Evolutionary conservation across 2,888 invertebrate species (phyloP).

Genomic region (Clostera curtula): DNA sequence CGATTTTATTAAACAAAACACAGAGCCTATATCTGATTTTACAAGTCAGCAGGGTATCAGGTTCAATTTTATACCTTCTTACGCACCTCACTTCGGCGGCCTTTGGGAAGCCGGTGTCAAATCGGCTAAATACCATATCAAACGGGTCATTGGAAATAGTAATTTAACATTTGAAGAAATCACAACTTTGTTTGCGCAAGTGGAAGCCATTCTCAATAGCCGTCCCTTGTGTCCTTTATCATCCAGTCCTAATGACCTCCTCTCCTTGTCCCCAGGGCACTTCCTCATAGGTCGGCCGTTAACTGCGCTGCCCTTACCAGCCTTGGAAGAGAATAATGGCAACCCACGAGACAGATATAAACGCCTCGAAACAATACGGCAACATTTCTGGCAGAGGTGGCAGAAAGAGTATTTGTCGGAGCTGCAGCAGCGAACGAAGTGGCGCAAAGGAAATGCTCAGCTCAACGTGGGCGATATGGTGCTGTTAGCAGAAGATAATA

Average conservation of each 20-base stretch:
- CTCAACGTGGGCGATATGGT: conserved; percentile 1
- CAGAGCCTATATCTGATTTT: no score
- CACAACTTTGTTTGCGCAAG: conserved; percentile 18
- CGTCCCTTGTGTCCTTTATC: conserved; percentile 20
- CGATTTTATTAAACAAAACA: no score
- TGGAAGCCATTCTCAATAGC: conserved; percentile 14
- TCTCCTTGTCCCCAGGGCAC: no score
- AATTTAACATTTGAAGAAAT: no score
- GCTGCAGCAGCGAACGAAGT: no score
- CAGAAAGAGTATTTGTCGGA: conserved; percentile 2
- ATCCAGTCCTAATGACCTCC: conserved; percentile 4
- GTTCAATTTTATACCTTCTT: no score
- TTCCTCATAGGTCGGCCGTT: conserved; percentile 2
- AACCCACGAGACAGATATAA: neutral
- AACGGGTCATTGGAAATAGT: no score
- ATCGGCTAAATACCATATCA: no score
- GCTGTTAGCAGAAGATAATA: neutral
- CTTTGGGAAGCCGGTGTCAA: no score
- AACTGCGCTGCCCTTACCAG: conserved; percentile 1
- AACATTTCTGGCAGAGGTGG: conserved; percentile 3
- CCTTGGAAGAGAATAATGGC: neutral
- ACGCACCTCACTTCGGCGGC: no score
- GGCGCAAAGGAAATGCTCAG: conserved; percentile 1
- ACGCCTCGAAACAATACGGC: conserved; percentile 1
- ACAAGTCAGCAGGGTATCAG: no score